Evolutionary conservation across 2,797 vertebrate species (phyloP), one percentile per base, ranked within the genome.

Genomic region (Balearica regulorum): DNA sequence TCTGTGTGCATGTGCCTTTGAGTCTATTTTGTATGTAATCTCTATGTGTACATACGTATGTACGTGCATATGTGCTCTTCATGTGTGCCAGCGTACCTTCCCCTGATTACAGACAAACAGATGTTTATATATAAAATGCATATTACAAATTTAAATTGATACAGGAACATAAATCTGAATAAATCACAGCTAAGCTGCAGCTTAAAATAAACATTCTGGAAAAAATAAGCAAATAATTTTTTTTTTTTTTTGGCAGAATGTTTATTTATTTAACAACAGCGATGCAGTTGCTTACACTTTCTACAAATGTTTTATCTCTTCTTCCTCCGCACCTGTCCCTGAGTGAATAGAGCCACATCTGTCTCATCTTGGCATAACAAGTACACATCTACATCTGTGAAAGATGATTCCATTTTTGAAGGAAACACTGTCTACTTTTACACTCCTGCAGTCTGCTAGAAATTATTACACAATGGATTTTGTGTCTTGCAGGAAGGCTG

Each of bases 291-390:
- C 98, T 98, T 98, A 98, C 97, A 98, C 96, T 98, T 97, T 97
- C 97, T 97, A 97, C 98, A 97, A 98, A 98, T 98, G 98, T 98
- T 98, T 98, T 98, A 98, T 98, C 98, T 98, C 97, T 98, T 97
- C 98, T 98, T 98, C 98, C 97, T 97, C 97, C 97, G 98, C 98
- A 98, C 98, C 98, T 98, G 98, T 98, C 98, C 97, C 98, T 97
- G 94, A 98, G 98, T 98, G 98, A 98, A 98, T 98, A 98, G 98
- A 98, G 95, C 96, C 98, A 98, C 98, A 98, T 98, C 98, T 98
- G 98, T 98, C 98, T 98, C 98, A 96, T 98, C 98, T 98, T 98
- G 98, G 98, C 98, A 98, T 98, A 97, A 98, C 97, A 98, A 98
- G 97, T 92, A 97, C 95, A 98, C 96, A 98, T 97, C 98, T 98